These are phyloP conservation scores for Gambusia holbrooki DNA, from an alignment of 2,113 vertebrate genomes.

Conservation along the genomic window DNA sequence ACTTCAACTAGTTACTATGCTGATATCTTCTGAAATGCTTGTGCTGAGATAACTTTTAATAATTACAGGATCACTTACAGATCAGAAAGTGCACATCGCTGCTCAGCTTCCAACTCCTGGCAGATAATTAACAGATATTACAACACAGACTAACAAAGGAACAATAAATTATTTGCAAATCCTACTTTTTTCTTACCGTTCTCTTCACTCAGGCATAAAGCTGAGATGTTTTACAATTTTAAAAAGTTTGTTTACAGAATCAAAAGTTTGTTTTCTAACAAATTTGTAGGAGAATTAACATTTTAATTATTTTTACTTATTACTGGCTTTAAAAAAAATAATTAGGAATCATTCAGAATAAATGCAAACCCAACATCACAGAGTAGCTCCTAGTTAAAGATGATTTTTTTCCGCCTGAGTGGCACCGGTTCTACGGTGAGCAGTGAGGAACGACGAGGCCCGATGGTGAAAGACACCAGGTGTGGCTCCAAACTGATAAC, in stretches of 20 bases:
- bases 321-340: neutral
- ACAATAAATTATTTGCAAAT: constrained; percentile 3
- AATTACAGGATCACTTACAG: neutral
- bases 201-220: neutral
- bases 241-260: neutral
- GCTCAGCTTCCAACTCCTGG: constrained; percentile 5
- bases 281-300: neutral
- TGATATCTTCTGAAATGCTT: neutral
- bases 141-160: constrained; percentile 1
- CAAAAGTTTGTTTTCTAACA: neutral
- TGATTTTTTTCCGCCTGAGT: neutral
- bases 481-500: constrained; percentile 37
- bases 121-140: constrained; percentile 39
- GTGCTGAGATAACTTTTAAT: neutral
- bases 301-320: neutral
- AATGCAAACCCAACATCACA: neutral
- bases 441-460: neutral
- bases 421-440: neutral
- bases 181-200: neutral
- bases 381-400: neutral
- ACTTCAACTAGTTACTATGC: neutral
- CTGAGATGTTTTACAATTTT: neutral
- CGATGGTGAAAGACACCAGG: constrained; percentile 1
- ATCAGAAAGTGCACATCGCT: neutral
- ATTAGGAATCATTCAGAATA: neutral